These are phyloP conservation scores for Rhinophrynus dorsalis DNA, from an alignment of 2,797 vertebrate species.

Conservation along the genomic window DNA sequence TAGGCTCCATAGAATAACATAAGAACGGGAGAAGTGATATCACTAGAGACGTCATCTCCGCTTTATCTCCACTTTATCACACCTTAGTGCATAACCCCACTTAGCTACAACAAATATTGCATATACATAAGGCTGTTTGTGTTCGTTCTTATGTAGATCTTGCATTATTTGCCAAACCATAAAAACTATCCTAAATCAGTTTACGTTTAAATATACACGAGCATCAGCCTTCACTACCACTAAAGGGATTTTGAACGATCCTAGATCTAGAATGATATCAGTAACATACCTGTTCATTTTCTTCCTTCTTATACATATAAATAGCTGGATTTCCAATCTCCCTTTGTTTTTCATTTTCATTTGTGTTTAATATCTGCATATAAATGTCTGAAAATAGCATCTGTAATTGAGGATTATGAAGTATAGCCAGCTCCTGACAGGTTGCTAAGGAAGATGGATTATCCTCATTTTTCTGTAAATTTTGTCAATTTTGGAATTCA, in stretches of 20 bases:
- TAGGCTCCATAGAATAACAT: no score
- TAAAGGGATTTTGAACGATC: neutral
- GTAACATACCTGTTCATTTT: constrained; percentile 66
- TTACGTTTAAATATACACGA: no score
- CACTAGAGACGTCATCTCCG: no score
- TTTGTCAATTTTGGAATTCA: constrained; percentile 99
- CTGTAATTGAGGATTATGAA: constrained; percentile 99
- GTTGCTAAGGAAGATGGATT: constrained; percentile 99
- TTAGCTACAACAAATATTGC: no score
- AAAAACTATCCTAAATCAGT: no score
- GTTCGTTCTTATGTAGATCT: no score
- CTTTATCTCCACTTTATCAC: no score
- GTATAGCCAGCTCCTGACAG: constrained; percentile 99
- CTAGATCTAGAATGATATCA: constrained; percentile 54
- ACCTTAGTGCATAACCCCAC: no score
- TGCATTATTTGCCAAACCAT: no score
- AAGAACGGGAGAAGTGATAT: no score
- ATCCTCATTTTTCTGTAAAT: constrained; percentile 99
- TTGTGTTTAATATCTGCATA: constrained; percentile 85
- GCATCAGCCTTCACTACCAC: neutral
- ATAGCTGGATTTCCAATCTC: constrained; percentile 74
- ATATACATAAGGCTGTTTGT: no score
- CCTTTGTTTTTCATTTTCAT: constrained; percentile 84
- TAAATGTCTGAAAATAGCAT: constrained; percentile 91
- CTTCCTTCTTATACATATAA: constrained; percentile 70